Evolutionary conservation across 1,140 invertebrate species (phyloP), one percentile per base, ranked within the genome.

Genomic region (Plutomurus gul): DNA sequence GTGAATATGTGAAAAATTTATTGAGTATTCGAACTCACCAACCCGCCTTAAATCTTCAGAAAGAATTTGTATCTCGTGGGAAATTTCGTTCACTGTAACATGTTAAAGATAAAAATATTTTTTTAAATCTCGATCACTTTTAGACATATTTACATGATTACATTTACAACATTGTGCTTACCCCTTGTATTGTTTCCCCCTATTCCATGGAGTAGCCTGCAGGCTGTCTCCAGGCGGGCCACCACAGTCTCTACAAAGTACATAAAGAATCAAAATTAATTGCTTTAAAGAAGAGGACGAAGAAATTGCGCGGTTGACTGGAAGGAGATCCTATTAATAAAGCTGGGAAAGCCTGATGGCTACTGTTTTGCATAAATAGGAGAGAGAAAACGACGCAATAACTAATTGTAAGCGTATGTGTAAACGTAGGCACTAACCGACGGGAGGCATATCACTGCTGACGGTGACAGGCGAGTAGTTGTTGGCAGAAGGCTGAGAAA

Each of bases 211-310:
- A 84, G 70, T 6, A 84, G 60, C 30, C 79, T 27, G 43, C 78
- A 77, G 13, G 79, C 76, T 7, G 82, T 84, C 43, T 84, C 82
- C 37, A 84, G 72, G 37, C 81, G 37, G 13, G 81, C 82, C 22
- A 84, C 81, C 4, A 82, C 76, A 40, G 82, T 82, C 71, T 84
- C 82, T 82, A 36, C 0, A 27, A 46, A 47, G 16, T 4, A 46
- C 18, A 30, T 20, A 30, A 46, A 7, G 3, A 72, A 20, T 40
- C n/a, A 60, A 30, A n/a, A 11, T 2, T 18, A 49, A 18, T 3
- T 18, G 11, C 18, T 22, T 25, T 3, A 22, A 51, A 51, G 11
- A 18, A 20, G 5, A 49, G 49, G 20, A 4, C 11, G n/a, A n/a
- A n/a, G n/a, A n/a, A n/a, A n/a, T n/a, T n/a, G n/a, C n/a, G n/a